These are phyloP conservation scores for Bimastos eiseni DNA, from an alignment of 2,888 invertebrate species.

Conservation along the genomic window DNA sequence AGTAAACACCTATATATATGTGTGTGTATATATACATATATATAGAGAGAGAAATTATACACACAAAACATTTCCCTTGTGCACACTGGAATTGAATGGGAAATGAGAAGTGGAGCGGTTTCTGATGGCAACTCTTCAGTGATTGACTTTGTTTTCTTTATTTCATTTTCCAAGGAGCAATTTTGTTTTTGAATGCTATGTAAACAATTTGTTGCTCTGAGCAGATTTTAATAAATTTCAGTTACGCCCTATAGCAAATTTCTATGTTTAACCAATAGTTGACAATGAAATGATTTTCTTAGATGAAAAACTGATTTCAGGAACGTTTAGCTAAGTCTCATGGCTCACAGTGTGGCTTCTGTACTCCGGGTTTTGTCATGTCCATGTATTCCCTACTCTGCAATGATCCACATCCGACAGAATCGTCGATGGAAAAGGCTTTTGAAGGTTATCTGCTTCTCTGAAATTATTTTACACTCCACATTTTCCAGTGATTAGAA, in stretches of 20 bases:
- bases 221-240: neutral
- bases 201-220: neutral
- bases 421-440: slow-evolving; percentile 72
- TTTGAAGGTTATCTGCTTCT: slow-evolving; percentile 47
- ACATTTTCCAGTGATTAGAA: neutral
- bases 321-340: slow-evolving; percentile 80
- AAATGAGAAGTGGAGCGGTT: no score
- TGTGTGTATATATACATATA: no score
- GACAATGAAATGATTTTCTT: neutral
- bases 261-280: neutral
- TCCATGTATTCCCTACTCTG: slow-evolving; percentile 88
- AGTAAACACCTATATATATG: no score
- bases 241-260: no score
- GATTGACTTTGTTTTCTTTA: no score
- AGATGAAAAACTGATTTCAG: slow-evolving; percentile 41
- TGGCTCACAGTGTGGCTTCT: slow-evolving; percentile 93
- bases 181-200: neutral
- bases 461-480: neutral
- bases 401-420: slow-evolving; percentile 73
- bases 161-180: neutral
- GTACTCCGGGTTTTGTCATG: slow-evolving; percentile 95
- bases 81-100: no score
- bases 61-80: no score
- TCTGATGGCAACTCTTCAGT: no score
- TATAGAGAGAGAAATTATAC: no score